phyloP scores from a whole-genome alignment of 2,113 vertebrate genomes.

The Gavialis gangeticus region DNA sequence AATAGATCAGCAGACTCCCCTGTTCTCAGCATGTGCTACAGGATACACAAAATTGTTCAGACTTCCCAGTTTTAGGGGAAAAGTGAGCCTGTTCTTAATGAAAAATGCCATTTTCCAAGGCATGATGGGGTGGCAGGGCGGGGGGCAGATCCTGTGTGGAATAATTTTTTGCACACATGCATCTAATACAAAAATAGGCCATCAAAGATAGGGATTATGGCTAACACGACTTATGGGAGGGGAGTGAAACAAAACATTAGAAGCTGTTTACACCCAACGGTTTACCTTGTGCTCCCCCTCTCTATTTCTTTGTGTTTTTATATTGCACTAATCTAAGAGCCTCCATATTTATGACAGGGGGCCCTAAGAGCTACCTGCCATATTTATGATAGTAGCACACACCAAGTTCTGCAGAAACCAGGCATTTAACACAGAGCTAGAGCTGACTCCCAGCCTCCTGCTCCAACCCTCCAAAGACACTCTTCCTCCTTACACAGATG shows the following conservation, averaged over 20 bases:
- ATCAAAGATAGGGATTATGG: background rate
- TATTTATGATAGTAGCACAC: no score
- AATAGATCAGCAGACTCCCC: background rate
- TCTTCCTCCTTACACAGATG: conserved; percentile 11
- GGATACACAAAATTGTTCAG: conserved; percentile 12
- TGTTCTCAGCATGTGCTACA: background rate
- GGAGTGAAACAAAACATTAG: background rate
- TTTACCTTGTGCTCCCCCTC: background rate
- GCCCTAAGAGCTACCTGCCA: background rate
- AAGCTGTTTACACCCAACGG: background rate
- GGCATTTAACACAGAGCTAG: background rate
- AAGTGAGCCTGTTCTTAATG: background rate
- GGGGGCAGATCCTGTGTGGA: background rate
- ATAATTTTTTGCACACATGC: background rate
- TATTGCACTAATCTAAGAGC: background rate
- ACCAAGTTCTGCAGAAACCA: no score
- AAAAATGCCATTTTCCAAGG: background rate
- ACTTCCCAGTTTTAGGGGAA: conserved; percentile 44
- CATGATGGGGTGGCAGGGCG: background rate
- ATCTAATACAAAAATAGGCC: background rate
- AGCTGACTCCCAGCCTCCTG: background rate
- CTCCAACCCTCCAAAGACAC: background rate
- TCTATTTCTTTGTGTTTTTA: background rate
- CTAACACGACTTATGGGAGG: background rate
- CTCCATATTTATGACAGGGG: background rate